These are phyloP conservation scores for Pelodytes ibericus DNA, from an alignment of 2,797 vertebrate genomes.

Conservation along the genomic window DNA sequence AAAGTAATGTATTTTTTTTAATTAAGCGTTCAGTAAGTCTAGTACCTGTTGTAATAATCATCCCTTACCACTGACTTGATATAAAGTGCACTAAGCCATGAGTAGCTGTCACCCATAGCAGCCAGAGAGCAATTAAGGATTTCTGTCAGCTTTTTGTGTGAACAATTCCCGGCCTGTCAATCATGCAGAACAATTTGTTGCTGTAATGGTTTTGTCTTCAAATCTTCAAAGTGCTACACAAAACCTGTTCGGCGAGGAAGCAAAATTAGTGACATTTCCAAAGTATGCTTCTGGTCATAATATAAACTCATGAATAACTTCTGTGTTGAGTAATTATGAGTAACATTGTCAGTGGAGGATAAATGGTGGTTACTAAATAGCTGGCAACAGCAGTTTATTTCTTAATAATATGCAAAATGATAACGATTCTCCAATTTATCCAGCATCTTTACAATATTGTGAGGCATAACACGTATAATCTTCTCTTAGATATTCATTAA, in stretches of 20 bases:
- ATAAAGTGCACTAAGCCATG: slow-evolving; percentile 10
- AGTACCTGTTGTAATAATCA: not conserved
- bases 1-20: no score
- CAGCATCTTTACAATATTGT: not conserved
- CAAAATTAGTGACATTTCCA: slow-evolving; percentile 35
- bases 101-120: slow-evolving; percentile 20
- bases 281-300: not conserved
- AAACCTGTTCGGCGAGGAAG: not conserved
- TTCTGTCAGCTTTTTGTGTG: slow-evolving; percentile 23
- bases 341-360: not conserved
- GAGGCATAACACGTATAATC: not conserved
- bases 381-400: not conserved
- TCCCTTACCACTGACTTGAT: not conserved
- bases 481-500: not conserved
- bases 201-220: slow-evolving; percentile 14
- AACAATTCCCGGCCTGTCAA: slow-evolving; percentile 29
- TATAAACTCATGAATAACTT: slow-evolving; percentile 10
- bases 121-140: slow-evolving; percentile 4
- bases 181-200: slow-evolving; percentile 31
- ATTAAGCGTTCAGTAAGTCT: not conserved
- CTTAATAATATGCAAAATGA: not conserved
- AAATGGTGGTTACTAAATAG: slow-evolving; percentile 3
- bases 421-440: slow-evolving; percentile 4
- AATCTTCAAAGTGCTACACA: slow-evolving; percentile 16
- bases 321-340: slow-evolving; percentile 3